These are phyloP conservation scores for Gobionotothen gibberifrons DNA, from an alignment of 2,797 vertebrate genomes.

Conservation along the genomic window DNA sequence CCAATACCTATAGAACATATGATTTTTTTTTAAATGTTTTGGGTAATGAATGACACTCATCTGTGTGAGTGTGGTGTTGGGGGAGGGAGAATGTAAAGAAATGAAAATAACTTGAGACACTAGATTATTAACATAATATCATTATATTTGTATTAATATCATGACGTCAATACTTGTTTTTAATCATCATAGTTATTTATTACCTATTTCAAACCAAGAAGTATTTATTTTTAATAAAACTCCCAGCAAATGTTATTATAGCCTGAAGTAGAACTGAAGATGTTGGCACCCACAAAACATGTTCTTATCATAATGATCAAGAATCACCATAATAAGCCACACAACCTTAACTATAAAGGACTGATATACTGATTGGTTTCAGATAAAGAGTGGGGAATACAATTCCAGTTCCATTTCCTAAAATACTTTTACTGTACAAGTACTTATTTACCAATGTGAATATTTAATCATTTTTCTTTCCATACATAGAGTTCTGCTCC, in stretches of 20 bases:
- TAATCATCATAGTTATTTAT: no score
- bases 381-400: not conserved
- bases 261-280: not conserved
- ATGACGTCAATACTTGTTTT: no score
- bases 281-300: not conserved
- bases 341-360: not conserved
- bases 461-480: conserved; percentile 2
- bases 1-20: no score
- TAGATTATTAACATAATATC: no score
- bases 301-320: not conserved
- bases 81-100: no score
- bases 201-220: no score
- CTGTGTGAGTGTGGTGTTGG: no score
- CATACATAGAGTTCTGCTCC: conserved; percentile 49
- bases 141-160: no score
- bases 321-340: not conserved
- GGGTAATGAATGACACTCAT: no score
- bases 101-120: no score
- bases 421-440: not conserved
- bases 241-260: not conserved
- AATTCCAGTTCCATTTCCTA: not conserved
- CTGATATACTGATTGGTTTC: not conserved
- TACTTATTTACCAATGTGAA: not conserved
- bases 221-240: not conserved
- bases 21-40: no score